phyloP scores from a whole-genome alignment of 1,140 invertebrate species.

The Aphelenchoides besseyi region DNA sequence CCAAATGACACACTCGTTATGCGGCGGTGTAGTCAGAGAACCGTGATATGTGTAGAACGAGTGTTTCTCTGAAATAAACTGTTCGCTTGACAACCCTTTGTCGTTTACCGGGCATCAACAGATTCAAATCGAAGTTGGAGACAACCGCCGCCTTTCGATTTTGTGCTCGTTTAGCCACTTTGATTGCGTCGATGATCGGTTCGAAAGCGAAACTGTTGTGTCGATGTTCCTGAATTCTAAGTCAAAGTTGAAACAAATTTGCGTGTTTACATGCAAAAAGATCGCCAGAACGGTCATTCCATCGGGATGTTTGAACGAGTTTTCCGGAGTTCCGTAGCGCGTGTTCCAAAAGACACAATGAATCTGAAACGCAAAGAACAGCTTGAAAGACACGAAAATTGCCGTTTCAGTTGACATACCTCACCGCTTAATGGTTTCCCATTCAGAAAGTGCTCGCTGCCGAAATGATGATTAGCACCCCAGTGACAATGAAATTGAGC shows the following conservation, averaged over 20 bases:
- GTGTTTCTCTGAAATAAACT: constrained; percentile 23
- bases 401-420: constrained; percentile 28
- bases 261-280: constrained; percentile 20
- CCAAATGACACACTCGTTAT: constrained; percentile 81
- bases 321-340: constrained; percentile 22
- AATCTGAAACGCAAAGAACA: constrained; percentile 14
- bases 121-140: constrained; percentile 26
- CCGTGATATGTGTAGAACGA: constrained; percentile 74
- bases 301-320: constrained; percentile 18
- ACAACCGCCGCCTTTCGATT: constrained; percentile 18
- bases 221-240: constrained; percentile 20
- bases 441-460: constrained; percentile 82
- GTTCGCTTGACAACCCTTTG: not conserved
- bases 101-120: constrained; percentile 19
- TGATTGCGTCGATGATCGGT: constrained; percentile 42
- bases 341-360: constrained; percentile 33
- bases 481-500: constrained; percentile 80
- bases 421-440: constrained; percentile 65
- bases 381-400: not conserved
- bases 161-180: constrained; percentile 23
- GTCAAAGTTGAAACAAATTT: not conserved
- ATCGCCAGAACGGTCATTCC: constrained; percentile 27
- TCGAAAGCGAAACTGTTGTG: constrained; percentile 46
- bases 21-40: constrained; percentile 84
- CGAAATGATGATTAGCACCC: constrained; percentile 75